Percentiles rank a stretch among this genome's conserved stretches.
phyloP scores from a whole-genome alignment of 1,140 invertebrate species.

The Procambarus virginalis region DNA sequence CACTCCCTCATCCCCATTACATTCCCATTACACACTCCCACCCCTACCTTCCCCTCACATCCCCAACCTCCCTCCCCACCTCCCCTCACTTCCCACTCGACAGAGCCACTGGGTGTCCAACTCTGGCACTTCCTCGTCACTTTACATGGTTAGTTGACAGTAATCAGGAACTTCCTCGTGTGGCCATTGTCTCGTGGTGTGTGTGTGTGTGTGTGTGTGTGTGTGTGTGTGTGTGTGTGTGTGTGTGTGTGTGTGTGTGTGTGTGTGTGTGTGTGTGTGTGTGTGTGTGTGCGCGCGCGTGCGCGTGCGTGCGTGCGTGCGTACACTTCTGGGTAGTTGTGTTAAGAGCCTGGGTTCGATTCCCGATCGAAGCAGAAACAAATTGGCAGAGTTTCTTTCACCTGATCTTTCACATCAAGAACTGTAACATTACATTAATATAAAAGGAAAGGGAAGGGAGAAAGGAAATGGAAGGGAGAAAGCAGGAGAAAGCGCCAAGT shows the following conservation, averaged over 20 bases:
- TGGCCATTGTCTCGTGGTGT: constrained; percentile 60
- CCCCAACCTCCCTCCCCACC: not conserved
- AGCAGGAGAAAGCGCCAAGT: no score
- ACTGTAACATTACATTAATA: no score
- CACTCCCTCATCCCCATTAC: not conserved
- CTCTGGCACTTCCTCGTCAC: constrained; percentile 53
- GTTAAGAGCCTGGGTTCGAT: no score
- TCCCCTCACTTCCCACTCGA: constrained; percentile 18
- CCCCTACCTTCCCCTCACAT: not conserved
- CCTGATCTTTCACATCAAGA: no score
- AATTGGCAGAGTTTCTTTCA: no score
- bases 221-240: constrained; percentile 44
- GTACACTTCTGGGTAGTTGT: no score
- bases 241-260: not conserved
- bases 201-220: constrained; percentile 56
- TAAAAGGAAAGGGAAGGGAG: no score
- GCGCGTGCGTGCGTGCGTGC: no score
- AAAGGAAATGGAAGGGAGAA: no score
- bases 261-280: no score
- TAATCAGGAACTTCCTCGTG: constrained; percentile 63
- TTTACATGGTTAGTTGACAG: constrained; percentile 62
- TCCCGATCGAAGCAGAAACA: no score
- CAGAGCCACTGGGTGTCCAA: constrained; percentile 43
- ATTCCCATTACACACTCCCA: not conserved
- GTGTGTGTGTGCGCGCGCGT: no score